Percentiles rank a stretch among this genome's conserved stretches.
Evolutionary conservation across 2,113 vertebrate genomes (phyloP).

Genomic region (Mastomys coucha): DNA sequence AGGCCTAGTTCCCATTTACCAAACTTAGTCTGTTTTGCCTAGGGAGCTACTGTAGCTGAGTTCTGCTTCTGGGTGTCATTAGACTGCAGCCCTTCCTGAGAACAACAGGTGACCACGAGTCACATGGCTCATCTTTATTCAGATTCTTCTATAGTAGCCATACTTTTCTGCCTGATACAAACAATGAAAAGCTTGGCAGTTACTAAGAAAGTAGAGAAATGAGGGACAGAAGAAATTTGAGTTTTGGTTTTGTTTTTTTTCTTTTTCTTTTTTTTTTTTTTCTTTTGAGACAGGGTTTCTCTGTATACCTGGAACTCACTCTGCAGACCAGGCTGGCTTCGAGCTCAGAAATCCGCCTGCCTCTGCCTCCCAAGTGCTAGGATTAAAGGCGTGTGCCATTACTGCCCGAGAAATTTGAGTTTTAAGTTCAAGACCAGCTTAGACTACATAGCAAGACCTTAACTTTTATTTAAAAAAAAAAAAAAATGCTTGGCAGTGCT

Average conservation of each 20-base stretch:
- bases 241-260: no score
- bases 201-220: not conserved
- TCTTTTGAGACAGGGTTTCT: no score
- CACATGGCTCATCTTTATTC: not conserved
- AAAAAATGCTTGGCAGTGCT: not conserved
- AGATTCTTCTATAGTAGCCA: not conserved
- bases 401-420: not conserved
- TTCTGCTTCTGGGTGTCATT: not conserved
- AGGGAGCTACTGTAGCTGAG: not conserved
- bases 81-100: not conserved
- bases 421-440: not conserved
- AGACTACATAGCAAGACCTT: not conserved
- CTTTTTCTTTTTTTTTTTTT: no score
- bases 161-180: conserved; percentile 6
- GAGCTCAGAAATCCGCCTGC: no score
- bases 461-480: not conserved
- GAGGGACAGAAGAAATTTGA: not conserved
- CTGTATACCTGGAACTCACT: no score
- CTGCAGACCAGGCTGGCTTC: no score
- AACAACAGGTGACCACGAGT: no score
- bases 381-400: no score
- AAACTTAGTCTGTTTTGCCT: not conserved
- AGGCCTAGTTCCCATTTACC: not conserved
- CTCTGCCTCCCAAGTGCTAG: no score
- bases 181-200: not conserved